A percentile compares a stretch with the other conserved stretches of the same genome.
phyloP scores from a whole-genome alignment of 2,113 vertebrate genomes.

The Corythornis madagascariensis region DNA sequence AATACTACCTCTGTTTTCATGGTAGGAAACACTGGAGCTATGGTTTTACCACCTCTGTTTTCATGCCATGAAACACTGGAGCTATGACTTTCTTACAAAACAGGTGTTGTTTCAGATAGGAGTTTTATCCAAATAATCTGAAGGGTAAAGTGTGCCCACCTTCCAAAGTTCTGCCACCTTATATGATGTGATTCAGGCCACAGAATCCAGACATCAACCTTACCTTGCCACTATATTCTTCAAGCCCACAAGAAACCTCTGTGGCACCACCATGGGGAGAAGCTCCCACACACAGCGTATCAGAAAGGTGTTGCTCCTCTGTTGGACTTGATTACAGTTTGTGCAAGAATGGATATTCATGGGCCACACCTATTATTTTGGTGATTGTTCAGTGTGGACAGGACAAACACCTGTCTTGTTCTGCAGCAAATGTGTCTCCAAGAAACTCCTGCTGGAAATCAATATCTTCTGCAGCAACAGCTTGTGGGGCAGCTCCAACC shows the following conservation, averaged over 20 bases:
- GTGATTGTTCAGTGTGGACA: background rate
- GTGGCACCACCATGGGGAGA: background rate
- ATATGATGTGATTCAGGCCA: background rate
- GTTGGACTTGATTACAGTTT: background rate
- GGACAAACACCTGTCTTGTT: background rate
- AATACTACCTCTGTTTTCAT: background rate
- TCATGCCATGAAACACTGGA: background rate
- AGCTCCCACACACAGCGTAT: background rate
- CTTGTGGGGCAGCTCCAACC: background rate
- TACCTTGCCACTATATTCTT: background rate
- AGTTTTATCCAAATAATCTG: background rate
- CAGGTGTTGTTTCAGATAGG: background rate
- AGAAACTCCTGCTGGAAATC: background rate
- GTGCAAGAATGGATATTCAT: background rate
- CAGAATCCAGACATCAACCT: rapidly evolving
- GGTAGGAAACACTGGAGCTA: background rate
- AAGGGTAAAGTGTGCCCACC: background rate
- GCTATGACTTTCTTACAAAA: background rate
- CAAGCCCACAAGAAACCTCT: background rate
- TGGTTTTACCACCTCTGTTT: no score
- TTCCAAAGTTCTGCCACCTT: background rate
- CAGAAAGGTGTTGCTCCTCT: background rate
- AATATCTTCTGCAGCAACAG: background rate
- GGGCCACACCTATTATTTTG: background rate
- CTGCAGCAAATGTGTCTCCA: background rate